Evolutionary conservation across 2,113 vertebrate genomes (phyloP).

Genomic region (Zeus faber): DNA sequence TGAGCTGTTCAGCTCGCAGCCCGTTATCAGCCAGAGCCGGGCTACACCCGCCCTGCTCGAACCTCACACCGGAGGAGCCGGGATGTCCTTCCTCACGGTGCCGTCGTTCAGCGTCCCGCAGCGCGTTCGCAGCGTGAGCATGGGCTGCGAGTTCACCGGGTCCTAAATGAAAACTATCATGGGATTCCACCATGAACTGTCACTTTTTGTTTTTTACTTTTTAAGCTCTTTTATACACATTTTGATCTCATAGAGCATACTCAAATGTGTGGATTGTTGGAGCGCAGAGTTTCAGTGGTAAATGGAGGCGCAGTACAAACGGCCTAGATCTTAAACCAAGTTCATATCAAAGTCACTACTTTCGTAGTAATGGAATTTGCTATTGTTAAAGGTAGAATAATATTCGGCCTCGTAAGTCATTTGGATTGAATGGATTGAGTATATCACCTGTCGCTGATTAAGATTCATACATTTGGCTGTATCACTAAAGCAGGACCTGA

Average conservation of each 20-base stretch:
- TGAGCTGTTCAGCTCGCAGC: conserved; percentile 70
- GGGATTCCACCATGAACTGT: background rate
- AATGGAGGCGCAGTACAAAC: background rate
- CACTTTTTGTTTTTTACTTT: background rate
- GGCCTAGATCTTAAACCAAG: too few species aligned
- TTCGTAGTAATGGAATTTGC: too few species aligned
- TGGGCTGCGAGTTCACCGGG: conserved; percentile 64
- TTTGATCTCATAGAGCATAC: background rate
- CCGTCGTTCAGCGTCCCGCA: conserved; percentile 42
- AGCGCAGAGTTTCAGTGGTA: too few species aligned
- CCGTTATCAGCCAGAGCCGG: conserved; percentile 49
- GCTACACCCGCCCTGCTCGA: conserved; percentile 12
- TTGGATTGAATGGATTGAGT: too few species aligned
- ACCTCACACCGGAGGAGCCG: conserved; percentile 22
- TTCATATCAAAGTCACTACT: too few species aligned
- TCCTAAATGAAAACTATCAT: conserved; percentile 18
- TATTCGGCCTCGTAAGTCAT: too few species aligned
- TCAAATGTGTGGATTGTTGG: too few species aligned
- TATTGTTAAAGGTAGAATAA: too few species aligned
- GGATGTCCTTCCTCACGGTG: conserved; percentile 50
- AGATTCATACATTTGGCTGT: too few species aligned
- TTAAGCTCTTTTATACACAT: conserved; percentile 3
- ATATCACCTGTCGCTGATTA: too few species aligned
- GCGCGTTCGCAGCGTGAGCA: conserved; percentile 64
- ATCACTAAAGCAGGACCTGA: too few species aligned